Evolutionary conservation across 2,797 vertebrate genomes (phyloP).

Genomic region (Salarias fasciatus): DNA sequence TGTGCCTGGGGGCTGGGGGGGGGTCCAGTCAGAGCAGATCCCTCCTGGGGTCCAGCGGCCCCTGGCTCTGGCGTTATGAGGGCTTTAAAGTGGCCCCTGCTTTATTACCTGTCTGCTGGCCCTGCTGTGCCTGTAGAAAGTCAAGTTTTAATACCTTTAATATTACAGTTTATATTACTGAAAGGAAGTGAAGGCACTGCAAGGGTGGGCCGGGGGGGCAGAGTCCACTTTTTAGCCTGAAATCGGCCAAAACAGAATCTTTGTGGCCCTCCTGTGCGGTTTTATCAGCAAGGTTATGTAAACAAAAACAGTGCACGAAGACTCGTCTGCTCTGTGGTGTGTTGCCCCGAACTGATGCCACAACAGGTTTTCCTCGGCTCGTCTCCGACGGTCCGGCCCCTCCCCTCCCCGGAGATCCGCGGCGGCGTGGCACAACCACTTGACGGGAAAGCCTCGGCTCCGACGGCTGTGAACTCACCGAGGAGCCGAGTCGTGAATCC

Average conservation of each 20-base stretch:
- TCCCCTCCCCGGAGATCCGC: slow-evolving; percentile 33
- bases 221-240: neutral
- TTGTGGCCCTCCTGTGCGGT: neutral
- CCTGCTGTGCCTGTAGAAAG: neutral
- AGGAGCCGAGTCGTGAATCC: slow-evolving; percentile 16
- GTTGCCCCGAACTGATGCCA: slow-evolving; percentile 17
- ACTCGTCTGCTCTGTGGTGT: slow-evolving; percentile 25
- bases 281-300: too few species aligned
- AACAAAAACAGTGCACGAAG: too few species aligned
- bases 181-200: neutral
- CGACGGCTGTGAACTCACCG: slow-evolving; percentile 16
- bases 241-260: slow-evolving; percentile 2
- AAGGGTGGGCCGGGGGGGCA: neutral
- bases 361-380: slow-evolving; percentile 8
- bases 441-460: slow-evolving; percentile 34
- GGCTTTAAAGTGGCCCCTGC: neutral
- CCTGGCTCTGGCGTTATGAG: neutral
- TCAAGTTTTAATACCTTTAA: neutral
- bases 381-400: neutral
- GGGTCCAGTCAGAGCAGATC: too few species aligned
- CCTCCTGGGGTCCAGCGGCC: neutral
- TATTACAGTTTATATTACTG: slow-evolving; percentile 2
- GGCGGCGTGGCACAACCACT: slow-evolving; percentile 34
- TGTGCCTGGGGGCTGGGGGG: too few species aligned
- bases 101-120: neutral